These are phyloP conservation scores for Metridium senile DNA, from an alignment of 92 coral and sea anemone genomes.

Conservation along the genomic window DNA sequence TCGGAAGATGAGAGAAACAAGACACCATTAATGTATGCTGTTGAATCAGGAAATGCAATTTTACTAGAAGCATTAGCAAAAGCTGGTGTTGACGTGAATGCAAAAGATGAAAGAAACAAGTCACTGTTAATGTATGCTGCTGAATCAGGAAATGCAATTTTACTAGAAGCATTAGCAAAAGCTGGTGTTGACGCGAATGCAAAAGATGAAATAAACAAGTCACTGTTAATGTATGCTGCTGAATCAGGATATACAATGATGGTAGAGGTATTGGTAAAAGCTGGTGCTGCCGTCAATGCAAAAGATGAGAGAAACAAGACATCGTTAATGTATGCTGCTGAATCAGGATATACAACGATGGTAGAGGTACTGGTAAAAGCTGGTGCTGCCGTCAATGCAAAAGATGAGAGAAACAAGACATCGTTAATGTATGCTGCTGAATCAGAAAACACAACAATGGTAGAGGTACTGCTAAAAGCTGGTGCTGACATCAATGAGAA, in stretches of 20 bases:
- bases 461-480: conserved; percentile 11
- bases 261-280: background rate
- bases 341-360: background rate
- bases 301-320: background rate
- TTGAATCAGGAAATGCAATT: background rate
- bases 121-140: background rate
- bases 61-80: too few relatives aligned
- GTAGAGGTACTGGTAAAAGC: background rate
- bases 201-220: background rate
- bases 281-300: conserved; percentile 2
- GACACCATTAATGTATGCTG: background rate
- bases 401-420: background rate
- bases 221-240: background rate
- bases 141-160: background rate
- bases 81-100: background rate
- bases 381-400: background rate
- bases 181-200: background rate
- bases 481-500: background rate
- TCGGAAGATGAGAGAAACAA: background rate
- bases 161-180: background rate
- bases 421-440: background rate
- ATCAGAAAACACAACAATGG: background rate
- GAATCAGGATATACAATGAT: background rate
- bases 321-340: background rate
- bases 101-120: background rate